Evolutionary conservation across 2,113 vertebrate species (phyloP).

Genomic region (Cyprinodon brontotheroides): DNA sequence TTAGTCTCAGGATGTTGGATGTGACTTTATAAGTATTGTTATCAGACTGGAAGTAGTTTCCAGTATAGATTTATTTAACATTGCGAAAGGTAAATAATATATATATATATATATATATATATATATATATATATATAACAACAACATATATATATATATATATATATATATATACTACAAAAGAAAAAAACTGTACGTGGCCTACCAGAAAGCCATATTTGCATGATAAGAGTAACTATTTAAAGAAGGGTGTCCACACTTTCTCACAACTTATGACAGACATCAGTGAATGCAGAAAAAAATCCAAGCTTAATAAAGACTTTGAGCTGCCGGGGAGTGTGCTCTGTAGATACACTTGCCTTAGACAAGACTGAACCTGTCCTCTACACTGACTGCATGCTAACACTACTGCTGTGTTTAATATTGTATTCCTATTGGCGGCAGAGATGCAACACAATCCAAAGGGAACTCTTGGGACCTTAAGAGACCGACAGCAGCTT

Average conservation of each 20-base stretch:
- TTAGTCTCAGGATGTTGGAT: constrained; percentile 89
- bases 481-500: constrained; percentile 66
- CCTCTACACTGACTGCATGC: constrained; percentile 66
- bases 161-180: background rate
- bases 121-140: background rate
- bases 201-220: constrained; percentile 74
- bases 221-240: constrained; percentile 70
- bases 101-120: background rate
- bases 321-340: constrained; percentile 46
- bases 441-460: constrained; percentile 54
- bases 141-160: no score
- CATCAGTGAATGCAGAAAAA: constrained; percentile 24
- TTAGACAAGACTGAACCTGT: constrained; percentile 67
- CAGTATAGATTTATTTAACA: no score
- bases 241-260: constrained; percentile 36
- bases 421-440: constrained; percentile 49
- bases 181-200: constrained; percentile 76
- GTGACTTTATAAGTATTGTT: constrained; percentile 78
- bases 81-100: no score
- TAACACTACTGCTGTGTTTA: constrained; percentile 50
- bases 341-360: constrained; percentile 71
- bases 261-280: background rate
- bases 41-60: constrained; percentile 81
- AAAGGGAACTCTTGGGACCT: constrained; percentile 61
- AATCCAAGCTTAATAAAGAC: constrained; percentile 37